These are phyloP conservation scores for Brachyhypopomus occidentalis DNA, from an alignment of 2,113 vertebrate genomes.

Conservation along the genomic window DNA sequence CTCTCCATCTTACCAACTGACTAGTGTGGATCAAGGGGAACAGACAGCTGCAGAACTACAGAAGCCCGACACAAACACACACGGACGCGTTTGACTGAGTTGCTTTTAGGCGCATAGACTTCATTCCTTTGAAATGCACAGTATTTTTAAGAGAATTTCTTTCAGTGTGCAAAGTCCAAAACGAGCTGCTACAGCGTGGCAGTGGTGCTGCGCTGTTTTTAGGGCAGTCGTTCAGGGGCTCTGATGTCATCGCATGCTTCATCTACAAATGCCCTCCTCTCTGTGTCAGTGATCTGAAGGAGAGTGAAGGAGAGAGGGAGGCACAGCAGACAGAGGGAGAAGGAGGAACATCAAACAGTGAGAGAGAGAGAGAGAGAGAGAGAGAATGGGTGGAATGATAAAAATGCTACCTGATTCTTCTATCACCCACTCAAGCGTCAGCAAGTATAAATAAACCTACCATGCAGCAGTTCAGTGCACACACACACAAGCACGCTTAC, in stretches of 20 bases:
- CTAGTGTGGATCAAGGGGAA: no score
- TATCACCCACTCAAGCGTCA: conserved; percentile 15
- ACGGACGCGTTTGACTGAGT: no score
- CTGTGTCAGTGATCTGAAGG: conserved; percentile 3
- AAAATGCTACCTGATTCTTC: conserved; percentile 27
- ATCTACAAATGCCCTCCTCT: neutral
- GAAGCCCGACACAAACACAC: no score
- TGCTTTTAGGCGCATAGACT: no score
- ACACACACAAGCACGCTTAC: conserved; percentile 10
- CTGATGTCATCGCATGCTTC: neutral
- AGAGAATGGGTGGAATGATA: neutral
- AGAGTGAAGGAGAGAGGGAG: neutral
- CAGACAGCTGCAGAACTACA: no score
- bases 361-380: neutral
- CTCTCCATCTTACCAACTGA: no score
- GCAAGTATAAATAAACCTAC: conserved; percentile 34
- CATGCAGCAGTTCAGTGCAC: neutral
- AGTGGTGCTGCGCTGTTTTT: no score
- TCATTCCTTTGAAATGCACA: no score
- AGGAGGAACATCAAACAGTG: neutral
- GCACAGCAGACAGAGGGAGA: neutral
- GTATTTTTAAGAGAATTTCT: no score
- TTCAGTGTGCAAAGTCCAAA: no score
- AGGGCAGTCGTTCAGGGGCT: no score
- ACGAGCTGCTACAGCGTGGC: no score